Evolutionary conservation across 2,797 vertebrate species (phyloP).

Genomic region (Pelobates cultripes): DNA sequence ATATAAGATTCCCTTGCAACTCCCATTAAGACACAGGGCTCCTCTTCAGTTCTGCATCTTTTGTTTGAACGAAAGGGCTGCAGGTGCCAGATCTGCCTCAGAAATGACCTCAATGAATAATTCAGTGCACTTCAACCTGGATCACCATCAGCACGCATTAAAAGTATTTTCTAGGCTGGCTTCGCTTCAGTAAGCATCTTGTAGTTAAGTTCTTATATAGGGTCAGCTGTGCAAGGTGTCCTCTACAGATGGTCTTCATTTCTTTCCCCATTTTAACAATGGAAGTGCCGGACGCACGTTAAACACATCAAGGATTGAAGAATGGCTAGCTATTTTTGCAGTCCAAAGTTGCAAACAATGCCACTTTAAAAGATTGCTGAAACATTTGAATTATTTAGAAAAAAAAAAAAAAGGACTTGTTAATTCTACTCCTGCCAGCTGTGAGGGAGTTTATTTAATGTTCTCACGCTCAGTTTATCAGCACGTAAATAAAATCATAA

Average conservation of each 20-base stretch:
- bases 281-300: not conserved
- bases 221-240: conserved; percentile 27
- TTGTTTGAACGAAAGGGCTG: not conserved
- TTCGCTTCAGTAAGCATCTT: conserved; percentile 24
- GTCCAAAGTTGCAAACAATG: too few relatives aligned
- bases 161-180: conserved; percentile 39
- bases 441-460: too few relatives aligned
- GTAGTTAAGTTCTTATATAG: conserved; percentile 6
- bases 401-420: too few relatives aligned
- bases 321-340: not conserved
- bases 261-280: not conserved
- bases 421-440: too few relatives aligned
- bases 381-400: too few relatives aligned
- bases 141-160: conserved; percentile 30
- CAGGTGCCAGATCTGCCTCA: conserved; percentile 41
- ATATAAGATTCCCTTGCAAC: too few relatives aligned
- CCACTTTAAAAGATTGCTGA: too few relatives aligned
- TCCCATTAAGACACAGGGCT: not conserved
- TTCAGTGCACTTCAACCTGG: conserved; percentile 31
- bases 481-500: too few relatives aligned
- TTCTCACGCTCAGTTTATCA: too few relatives aligned
- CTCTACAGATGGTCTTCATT: not conserved
- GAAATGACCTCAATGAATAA: conserved; percentile 51
- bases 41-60: not conserved
- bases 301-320: not conserved